A percentile compares a stretch with the other conserved stretches of the same genome.
These are phyloP conservation scores for Cephus sareptanus DNA, from an alignment of 2,888 invertebrate genomes.

Conservation along the genomic window DNA sequence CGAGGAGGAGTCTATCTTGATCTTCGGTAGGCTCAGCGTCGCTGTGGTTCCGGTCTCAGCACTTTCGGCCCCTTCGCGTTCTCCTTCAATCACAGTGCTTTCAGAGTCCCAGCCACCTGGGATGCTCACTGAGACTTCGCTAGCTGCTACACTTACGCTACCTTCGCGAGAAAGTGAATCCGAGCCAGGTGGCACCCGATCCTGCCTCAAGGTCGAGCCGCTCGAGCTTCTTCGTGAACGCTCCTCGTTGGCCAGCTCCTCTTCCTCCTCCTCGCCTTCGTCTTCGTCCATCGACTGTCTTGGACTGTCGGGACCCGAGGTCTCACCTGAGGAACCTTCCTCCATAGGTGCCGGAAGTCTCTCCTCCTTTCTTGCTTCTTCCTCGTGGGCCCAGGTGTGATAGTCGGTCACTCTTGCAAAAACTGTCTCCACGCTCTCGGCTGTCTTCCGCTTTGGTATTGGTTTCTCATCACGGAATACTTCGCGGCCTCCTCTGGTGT, in stretches of 20 bases:
- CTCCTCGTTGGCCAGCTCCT: slow-evolving; percentile 41
- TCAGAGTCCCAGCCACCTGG: slow-evolving; percentile 64
- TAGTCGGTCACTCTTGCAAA: slow-evolving; percentile 69
- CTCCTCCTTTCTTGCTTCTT: slow-evolving; percentile 58
- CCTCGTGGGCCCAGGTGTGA: slow-evolving; percentile 64
- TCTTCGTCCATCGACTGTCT: slow-evolving; percentile 78
- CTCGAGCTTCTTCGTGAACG: slow-evolving; percentile 63
- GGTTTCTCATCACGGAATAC: slow-evolving; percentile 53
- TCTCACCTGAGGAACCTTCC: slow-evolving; percentile 83
- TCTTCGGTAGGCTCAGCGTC: slow-evolving; percentile 66
- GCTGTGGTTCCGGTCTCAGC: slow-evolving; percentile 57
- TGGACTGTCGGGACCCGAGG: slow-evolving; percentile 90
- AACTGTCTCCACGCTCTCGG: slow-evolving; percentile 59
- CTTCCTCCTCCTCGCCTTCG: slow-evolving; percentile 67
- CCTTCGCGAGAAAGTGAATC: slow-evolving; percentile 63
- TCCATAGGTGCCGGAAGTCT: slow-evolving; percentile 56
- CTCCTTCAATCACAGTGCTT: slow-evolving; percentile 61
- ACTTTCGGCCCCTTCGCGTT: slow-evolving; percentile 56
- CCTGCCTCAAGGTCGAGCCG: slow-evolving; percentile 62
- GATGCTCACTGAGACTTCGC: slow-evolving; percentile 63
- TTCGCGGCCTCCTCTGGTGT: slow-evolving; percentile 42
- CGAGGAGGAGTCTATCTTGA: slow-evolving; percentile 67
- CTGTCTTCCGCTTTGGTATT: slow-evolving; percentile 56
- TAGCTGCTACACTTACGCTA: slow-evolving; percentile 64
- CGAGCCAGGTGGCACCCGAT: slow-evolving; percentile 57